These are phyloP conservation scores for Heloderma charlesbogerti DNA, from an alignment of 2,113 vertebrate species.

Conservation along the genomic window DNA sequence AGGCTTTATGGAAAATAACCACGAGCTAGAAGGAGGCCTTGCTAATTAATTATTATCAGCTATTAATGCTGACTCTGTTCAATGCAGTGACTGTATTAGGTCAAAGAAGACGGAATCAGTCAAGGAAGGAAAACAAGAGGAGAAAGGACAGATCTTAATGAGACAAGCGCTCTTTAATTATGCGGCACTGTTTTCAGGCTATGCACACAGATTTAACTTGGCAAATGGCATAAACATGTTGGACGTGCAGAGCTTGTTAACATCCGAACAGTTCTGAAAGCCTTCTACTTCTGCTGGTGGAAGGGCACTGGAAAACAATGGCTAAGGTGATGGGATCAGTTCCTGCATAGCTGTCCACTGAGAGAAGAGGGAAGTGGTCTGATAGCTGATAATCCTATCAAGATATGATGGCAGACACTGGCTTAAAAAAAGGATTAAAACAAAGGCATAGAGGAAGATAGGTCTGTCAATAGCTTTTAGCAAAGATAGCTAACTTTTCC, in stretches of 20 bases:
- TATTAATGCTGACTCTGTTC: slow-evolving; percentile 37
- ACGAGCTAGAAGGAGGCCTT: slow-evolving; percentile 5
- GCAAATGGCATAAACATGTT: not conserved
- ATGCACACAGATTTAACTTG: not conserved
- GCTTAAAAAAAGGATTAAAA: not conserved
- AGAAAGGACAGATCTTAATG: slow-evolving; percentile 38
- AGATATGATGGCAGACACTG: not conserved
- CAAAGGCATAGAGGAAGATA: not conserved
- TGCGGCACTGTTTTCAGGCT: slow-evolving; percentile 40
- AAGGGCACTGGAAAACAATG: not conserved
- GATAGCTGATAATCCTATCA: not conserved
- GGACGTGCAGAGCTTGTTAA: not conserved
- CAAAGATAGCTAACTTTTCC: not conserved
- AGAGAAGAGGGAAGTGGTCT: not conserved
- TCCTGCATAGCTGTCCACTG: not conserved
- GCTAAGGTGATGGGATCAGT: not conserved
- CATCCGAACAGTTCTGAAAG: not conserved
- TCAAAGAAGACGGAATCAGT: slow-evolving; percentile 5
- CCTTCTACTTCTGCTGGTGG: not conserved
- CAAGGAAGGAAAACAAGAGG: slow-evolving; percentile 26
- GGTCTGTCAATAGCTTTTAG: not conserved
- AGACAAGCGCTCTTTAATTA: slow-evolving; percentile 69
- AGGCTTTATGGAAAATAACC: not conserved
- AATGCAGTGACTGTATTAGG: slow-evolving; percentile 2
- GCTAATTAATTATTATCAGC: slow-evolving; percentile 61